Percentiles rank a stretch among this genome's conserved stretches.
phyloP scores from a whole-genome alignment of 2,113 vertebrate genomes.

The Prunella fulvescens region DNA sequence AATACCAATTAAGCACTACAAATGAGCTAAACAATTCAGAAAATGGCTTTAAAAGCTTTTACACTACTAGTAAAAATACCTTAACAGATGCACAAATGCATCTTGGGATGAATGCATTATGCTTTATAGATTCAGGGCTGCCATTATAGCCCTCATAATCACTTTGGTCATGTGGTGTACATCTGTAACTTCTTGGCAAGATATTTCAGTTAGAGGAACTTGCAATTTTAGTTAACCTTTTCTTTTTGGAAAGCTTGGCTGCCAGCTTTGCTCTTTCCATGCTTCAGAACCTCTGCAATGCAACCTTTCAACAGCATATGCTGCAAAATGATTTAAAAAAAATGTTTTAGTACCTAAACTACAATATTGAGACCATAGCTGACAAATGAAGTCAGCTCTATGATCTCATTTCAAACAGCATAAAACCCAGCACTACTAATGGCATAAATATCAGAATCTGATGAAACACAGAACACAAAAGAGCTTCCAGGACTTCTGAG shows the following conservation, averaged over 20 bases:
- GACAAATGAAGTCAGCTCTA: background rate
- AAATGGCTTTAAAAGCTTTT: background rate
- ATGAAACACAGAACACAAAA: background rate
- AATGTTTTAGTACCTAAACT: background rate
- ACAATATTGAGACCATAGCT: background rate
- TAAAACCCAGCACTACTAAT: background rate
- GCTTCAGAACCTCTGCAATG: background rate
- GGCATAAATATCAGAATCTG: background rate
- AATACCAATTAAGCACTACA: conserved; percentile 27
- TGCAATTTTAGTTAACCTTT: background rate
- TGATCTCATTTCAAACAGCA: background rate
- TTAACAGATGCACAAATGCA: conserved; percentile 48
- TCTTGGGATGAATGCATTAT: conserved; percentile 24
- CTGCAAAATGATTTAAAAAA: background rate
- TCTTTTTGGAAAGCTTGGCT: background rate
- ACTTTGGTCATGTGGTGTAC: conserved; percentile 14
- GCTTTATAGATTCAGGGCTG: conserved; percentile 4
- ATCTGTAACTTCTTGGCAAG: conserved; percentile 34
- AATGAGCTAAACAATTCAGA: conserved; percentile 17
- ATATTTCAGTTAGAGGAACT: background rate
- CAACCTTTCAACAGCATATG: background rate
- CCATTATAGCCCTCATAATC: conserved; percentile 21
- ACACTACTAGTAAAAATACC: background rate
- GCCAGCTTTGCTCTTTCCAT: background rate
- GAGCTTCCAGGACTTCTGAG: background rate